Evolutionary conservation across 2,113 vertebrate species (phyloP).

Genomic region (Microtus richardsoni): DNA sequence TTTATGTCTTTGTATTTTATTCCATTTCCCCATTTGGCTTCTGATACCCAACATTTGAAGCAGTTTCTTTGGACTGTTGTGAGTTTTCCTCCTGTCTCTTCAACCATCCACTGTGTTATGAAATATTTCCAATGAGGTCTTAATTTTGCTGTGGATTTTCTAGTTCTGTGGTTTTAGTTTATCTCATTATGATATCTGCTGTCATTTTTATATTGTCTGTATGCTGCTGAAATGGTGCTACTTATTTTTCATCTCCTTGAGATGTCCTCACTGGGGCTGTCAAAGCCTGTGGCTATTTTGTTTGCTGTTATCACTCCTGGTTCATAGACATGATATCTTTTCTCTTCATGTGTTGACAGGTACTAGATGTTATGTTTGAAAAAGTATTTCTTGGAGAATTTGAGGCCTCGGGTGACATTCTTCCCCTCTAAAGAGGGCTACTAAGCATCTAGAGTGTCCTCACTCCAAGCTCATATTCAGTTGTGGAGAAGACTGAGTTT

Average conservation of each 20-base stretch:
- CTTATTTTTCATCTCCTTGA: slow-evolving; percentile 30
- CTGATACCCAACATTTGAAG: background rate
- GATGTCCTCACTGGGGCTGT: background rate
- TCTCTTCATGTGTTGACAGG: background rate
- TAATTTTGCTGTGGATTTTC: slow-evolving; percentile 32
- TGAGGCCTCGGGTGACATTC: background rate
- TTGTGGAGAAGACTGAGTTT: background rate
- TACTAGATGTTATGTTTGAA: background rate
- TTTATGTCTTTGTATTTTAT: background rate
- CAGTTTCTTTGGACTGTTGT: background rate
- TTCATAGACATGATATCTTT: background rate
- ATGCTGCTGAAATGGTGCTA: background rate
- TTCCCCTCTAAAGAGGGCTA: background rate
- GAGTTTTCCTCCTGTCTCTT: background rate
- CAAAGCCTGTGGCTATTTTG: background rate
- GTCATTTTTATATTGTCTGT: background rate
- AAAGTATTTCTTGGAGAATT: slow-evolving; percentile 23
- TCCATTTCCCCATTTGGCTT: background rate
- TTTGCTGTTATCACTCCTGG: background rate
- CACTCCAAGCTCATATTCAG: background rate
- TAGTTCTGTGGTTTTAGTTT: background rate
- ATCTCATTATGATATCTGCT: background rate
- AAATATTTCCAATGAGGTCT: background rate
- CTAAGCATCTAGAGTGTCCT: background rate
- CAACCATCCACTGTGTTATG: background rate